A percentile compares a stretch with the other conserved stretches of the same genome.
Evolutionary conservation across 2,797 vertebrate species (phyloP).

Genomic region (Eulemur mongoz): DNA sequence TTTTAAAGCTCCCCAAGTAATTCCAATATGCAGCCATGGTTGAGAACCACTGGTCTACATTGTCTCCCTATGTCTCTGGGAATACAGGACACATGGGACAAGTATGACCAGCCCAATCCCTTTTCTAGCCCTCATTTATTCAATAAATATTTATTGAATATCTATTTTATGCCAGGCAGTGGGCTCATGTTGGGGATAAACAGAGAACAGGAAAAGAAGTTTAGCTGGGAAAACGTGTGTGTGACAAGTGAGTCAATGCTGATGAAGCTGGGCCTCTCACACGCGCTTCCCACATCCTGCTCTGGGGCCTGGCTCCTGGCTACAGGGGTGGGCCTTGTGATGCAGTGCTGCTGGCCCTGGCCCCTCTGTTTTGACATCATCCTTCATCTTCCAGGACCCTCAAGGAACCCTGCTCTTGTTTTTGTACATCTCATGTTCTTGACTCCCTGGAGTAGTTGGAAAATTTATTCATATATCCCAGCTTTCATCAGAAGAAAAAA

Average conservation of each 20-base stretch:
- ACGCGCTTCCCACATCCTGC: neutral
- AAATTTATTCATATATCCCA: neutral
- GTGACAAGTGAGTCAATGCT: neutral
- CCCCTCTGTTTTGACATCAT: neutral
- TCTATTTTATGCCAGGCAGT: neutral
- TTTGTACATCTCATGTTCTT: neutral
- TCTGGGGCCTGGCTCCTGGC: neutral
- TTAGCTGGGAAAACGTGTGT: neutral
- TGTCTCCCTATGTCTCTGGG: neutral
- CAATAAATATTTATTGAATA: neutral
- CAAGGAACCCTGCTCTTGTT: neutral
- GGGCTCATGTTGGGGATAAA: neutral
- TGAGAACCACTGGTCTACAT: neutral
- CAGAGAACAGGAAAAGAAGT: neutral
- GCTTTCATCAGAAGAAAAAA: neutral
- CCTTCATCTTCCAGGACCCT: neutral
- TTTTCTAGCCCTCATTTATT: conserved; percentile 27
- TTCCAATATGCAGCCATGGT: neutral
- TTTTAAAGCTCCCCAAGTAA: neutral
- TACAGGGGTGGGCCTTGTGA: neutral
- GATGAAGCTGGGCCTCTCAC: neutral
- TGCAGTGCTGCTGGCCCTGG: neutral
- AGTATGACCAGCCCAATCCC: neutral
- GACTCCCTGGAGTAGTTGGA: neutral
- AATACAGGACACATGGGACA: neutral